phyloP scores from a whole-genome alignment of 2,888 invertebrate genomes.

The Drosophila atripex region DNA sequence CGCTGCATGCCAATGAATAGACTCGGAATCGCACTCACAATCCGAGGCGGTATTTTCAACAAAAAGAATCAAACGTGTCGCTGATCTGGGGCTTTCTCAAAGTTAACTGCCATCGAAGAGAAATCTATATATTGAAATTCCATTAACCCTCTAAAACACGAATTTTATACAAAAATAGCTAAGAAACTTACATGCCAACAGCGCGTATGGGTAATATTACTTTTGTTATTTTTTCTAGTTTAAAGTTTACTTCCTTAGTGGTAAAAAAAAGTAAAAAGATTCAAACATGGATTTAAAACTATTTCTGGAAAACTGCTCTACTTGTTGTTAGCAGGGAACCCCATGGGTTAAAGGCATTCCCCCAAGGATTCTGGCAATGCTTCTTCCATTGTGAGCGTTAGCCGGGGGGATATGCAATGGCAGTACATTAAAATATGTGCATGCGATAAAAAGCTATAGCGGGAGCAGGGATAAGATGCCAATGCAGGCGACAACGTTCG shows the following conservation, averaged over 20 bases:
- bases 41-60: constrained; percentile 16
- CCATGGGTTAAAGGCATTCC: constrained; percentile 17
- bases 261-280: too few relatives aligned
- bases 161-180: not conserved
- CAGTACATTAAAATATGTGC: constrained; percentile 69
- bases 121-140: constrained; percentile 14
- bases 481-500: constrained; percentile 60
- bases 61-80: constrained; percentile 60
- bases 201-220: not conserved
- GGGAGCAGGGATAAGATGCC: constrained; percentile 34
- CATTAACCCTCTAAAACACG: constrained; percentile 15
- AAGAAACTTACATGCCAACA: not conserved
- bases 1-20: constrained; percentile 68
- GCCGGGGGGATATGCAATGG: constrained; percentile 55
- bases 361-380: constrained; percentile 21
- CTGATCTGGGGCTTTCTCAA: constrained; percentile 28
- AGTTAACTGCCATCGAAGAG: constrained; percentile 25
- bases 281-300: not conserved
- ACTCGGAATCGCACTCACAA: constrained; percentile 30
- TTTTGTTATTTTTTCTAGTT: not conserved
- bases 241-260: too few relatives aligned
- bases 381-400: constrained; percentile 39
- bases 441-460: constrained; percentile 38
- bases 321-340: not conserved
- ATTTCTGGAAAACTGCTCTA: not conserved